Evolutionary conservation across 2,888 invertebrate genomes (phyloP), one percentile per base, ranked within the genome.

Genomic region (Hemaris fuciformis): DNA sequence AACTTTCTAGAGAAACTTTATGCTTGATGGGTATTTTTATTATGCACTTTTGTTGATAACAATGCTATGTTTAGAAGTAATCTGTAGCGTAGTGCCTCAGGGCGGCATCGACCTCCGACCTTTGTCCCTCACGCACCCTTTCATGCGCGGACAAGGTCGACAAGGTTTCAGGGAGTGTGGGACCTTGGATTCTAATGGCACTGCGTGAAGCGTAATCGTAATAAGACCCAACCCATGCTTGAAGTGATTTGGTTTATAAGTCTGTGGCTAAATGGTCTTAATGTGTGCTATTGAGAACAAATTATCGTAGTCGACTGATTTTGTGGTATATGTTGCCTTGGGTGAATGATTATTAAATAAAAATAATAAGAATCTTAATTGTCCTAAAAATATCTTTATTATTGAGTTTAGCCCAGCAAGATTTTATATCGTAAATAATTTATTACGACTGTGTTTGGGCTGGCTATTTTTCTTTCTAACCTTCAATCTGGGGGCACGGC

Each of bases 181-280:
- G 53, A 53, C 53, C 53, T 53, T 53, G 53, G 8, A 10, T 8
- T 53, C 48, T 48, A 15, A 53, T 53, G 48, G 48, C 48, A 53
- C 15, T 27, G 27, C 48, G 31, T 27, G 48, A 13, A 53, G 53
- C 18, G 31, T 31, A 53, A 31, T 53, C 31, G 27, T 10, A 27
- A 31, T 15, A 45, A 15, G 53, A 53, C 53, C 18, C 15, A 18
- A 18, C 53, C 53, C 53, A 10, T 22, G 22, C 23, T 3, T 45
- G 5, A 22, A 22, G 22, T 8, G 8, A 18, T 34, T n/a, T n/a
- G n/a, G n/a, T n/a, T n/a, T n/a, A n/a, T n/a, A n/a, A 6, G 45
- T 1, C 27, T 53, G 53, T 23, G 48, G 27, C 27, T 27, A 15
- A 3, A 10, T 18, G 22, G 46, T 6, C 7, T 25, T 2, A 48